phyloP scores from a whole-genome alignment of 1,140 invertebrate species.

The Nephotettix cincticeps region DNA sequence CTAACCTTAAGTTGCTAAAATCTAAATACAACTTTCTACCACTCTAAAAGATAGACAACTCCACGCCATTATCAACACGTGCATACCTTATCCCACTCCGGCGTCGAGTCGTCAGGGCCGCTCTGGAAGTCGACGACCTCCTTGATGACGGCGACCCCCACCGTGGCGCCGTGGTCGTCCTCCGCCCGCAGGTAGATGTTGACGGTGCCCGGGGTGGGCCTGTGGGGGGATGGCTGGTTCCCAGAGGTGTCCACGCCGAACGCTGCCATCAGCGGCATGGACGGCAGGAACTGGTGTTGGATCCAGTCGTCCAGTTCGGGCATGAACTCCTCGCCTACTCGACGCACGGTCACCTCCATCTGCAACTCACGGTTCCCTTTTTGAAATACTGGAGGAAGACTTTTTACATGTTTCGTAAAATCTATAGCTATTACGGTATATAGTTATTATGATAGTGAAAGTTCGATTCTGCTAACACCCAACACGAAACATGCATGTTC shows the following conservation, averaged over 20 bases:
- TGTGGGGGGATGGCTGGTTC: no score
- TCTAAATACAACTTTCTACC: no score
- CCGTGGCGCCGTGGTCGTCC: background rate
- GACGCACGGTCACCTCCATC: background rate
- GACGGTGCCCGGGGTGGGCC: background rate
- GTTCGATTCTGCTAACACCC: no score
- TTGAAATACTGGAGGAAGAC: no score
- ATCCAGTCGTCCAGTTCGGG: background rate
- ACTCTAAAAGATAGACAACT: no score
- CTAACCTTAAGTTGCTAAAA: no score
- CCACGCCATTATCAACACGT: no score
- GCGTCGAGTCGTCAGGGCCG: background rate
- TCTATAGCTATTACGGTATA: no score
- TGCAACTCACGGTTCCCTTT: no score
- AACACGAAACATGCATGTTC: no score
- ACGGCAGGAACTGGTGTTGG: background rate
- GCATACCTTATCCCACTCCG: slow-evolving; percentile 2
- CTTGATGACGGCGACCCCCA: background rate
- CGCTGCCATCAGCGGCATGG: background rate
- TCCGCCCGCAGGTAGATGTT: background rate
- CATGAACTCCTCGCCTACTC: background rate
- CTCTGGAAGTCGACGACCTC: background rate
- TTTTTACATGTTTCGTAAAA: no score
- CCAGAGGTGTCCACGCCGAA: background rate
- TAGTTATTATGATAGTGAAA: no score